Evolutionary conservation across 2,113 vertebrate species (phyloP).

Genomic region (Epinephelus moara): DNA sequence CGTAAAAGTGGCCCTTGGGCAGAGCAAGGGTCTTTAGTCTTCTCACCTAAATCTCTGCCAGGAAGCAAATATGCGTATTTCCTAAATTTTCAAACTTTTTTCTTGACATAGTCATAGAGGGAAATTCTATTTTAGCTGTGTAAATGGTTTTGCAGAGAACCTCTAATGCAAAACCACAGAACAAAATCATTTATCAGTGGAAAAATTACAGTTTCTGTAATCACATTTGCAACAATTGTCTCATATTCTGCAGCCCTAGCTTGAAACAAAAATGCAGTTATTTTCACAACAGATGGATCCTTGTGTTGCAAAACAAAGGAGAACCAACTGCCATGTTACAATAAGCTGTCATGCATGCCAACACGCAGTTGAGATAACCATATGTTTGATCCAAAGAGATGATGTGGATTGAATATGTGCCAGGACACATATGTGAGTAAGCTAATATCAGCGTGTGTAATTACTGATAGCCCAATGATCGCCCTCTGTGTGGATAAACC

Average conservation of each 20-base stretch:
- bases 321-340: slow-evolving; percentile 16
- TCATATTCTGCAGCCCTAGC: neutral
- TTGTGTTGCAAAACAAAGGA: slow-evolving; percentile 69
- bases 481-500: slow-evolving; percentile 77
- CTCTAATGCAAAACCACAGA: neutral
- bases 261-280: neutral
- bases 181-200: neutral
- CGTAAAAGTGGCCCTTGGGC: no score
- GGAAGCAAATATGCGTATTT: neutral
- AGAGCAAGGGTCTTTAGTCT: neutral
- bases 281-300: slow-evolving; percentile 67
- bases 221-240: slow-evolving; percentile 16
- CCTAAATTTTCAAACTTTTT: neutral
- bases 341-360: slow-evolving; percentile 42
- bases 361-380: slow-evolving; percentile 42
- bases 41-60: neutral
- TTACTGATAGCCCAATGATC: slow-evolving; percentile 77
- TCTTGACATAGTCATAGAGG: neutral
- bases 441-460: slow-evolving; percentile 75
- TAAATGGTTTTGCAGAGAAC: neutral
- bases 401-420: slow-evolving; percentile 73
- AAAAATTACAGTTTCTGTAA: neutral
- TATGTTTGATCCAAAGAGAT: slow-evolving; percentile 71
- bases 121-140: neutral
- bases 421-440: slow-evolving; percentile 66